Evolutionary conservation across 2,113 vertebrate genomes (phyloP).

Genomic region (Petrocephalus microphthalmus): DNA sequence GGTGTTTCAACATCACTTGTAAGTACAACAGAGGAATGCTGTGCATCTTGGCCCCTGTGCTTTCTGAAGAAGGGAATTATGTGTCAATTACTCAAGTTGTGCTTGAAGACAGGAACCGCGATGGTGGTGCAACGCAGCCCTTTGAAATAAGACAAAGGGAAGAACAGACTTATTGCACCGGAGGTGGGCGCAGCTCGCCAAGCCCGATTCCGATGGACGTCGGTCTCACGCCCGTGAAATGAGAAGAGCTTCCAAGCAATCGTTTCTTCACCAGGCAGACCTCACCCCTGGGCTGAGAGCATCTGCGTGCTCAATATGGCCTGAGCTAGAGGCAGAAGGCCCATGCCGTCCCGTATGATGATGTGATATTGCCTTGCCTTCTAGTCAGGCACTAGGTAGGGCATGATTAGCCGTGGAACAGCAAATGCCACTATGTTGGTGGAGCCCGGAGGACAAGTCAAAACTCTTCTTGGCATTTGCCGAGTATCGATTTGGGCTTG

Average conservation of each 20-base stretch:
- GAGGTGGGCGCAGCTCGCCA: not conserved
- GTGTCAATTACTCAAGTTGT: not conserved
- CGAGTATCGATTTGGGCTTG: not conserved
- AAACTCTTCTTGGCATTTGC: conserved; percentile 8
- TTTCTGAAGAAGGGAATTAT: not conserved
- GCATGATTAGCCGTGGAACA: not conserved
- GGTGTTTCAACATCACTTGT: not conserved
- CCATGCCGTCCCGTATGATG: not conserved
- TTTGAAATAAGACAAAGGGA: not conserved
- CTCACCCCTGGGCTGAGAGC: conserved; percentile 13
- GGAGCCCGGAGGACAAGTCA: not conserved
- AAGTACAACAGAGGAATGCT: not conserved
- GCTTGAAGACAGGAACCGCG: not conserved
- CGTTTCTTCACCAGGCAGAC: not conserved
- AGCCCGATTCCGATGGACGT: not conserved
- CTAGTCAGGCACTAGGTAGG: not conserved
- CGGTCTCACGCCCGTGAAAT: not conserved
- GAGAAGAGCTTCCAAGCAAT: conserved; percentile 1
- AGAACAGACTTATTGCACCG: not conserved
- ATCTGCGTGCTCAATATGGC: conserved; percentile 19
- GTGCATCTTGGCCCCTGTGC: not conserved
- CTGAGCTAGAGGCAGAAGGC: not conserved
- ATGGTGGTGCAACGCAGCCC: not conserved
- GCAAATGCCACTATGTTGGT: not conserved
- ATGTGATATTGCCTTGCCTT: not conserved